Evolutionary conservation across 2,888 invertebrate genomes (phyloP).

Genomic region (Chorisops tibialis): DNA sequence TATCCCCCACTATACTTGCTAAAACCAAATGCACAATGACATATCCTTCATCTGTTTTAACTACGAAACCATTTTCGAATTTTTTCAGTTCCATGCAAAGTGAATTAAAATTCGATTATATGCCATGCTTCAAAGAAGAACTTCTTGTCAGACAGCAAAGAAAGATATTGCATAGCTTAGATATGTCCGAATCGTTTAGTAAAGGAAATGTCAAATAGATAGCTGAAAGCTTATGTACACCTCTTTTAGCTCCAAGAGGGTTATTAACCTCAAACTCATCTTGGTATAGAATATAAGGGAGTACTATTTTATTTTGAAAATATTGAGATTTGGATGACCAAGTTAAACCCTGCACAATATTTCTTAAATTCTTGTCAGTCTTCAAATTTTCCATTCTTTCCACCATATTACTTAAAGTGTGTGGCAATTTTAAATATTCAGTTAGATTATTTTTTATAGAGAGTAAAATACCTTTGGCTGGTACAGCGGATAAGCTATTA

Average conservation of each 20-base stretch:
- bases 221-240: slow-evolving; percentile 16
- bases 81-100: slow-evolving; percentile 8
- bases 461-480: too few relatives aligned
- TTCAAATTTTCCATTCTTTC: too few relatives aligned
- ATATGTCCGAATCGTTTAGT: not conserved
- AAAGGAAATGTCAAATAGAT: slow-evolving; percentile 25
- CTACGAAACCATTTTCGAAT: slow-evolving; percentile 24
- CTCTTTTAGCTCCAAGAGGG: slow-evolving; percentile 4
- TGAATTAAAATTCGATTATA: slow-evolving; percentile 4
- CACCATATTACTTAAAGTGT: too few relatives aligned
- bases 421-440: too few relatives aligned
- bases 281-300: slow-evolving; percentile 3
- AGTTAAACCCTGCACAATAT: not conserved
- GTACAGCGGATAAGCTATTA: too few relatives aligned
- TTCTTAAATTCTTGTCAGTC: too few relatives aligned
- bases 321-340: not conserved
- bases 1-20: slow-evolving; percentile 16
- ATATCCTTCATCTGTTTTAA: not conserved
- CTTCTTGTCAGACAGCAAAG: slow-evolving; percentile 13
- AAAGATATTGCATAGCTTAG: slow-evolving; percentile 23
- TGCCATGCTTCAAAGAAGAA: not conserved
- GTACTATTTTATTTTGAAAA: not conserved
- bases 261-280: slow-evolving; percentile 2
- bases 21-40: not conserved
- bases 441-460: too few relatives aligned